These are phyloP conservation scores for Parazoanthus atlanticus DNA, from an alignment of 92 coral and sea anemone species.

Conservation along the genomic window DNA sequence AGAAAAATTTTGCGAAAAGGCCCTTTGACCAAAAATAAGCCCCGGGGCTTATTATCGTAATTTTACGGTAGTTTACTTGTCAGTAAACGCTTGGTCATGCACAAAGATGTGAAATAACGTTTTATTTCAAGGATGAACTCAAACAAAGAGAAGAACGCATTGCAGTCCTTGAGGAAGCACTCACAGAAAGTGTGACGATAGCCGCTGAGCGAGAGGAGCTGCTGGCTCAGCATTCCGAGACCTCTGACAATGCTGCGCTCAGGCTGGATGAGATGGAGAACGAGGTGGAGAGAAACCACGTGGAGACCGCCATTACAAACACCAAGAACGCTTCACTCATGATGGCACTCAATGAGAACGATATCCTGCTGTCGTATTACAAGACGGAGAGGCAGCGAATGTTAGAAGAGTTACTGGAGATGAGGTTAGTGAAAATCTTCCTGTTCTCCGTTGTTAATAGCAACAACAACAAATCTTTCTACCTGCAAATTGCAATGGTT, in stretches of 20 bases:
- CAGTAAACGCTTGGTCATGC: too few relatives aligned
- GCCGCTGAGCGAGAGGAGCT: conserved; percentile 94
- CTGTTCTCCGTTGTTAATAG: neutral
- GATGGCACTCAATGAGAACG: conserved; percentile 91
- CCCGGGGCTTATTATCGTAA: too few relatives aligned
- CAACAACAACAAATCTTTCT: too few relatives aligned
- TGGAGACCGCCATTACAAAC: conserved; percentile 94
- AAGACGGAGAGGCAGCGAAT: conserved; percentile 86
- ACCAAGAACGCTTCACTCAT: conserved; percentile 96
- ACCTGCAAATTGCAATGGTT: neutral
- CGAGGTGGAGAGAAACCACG: conserved; percentile 85
- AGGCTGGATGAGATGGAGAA: conserved; percentile 89
- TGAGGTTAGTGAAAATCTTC: conserved; percentile 71
- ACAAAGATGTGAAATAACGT: too few relatives aligned
- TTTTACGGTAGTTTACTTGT: too few relatives aligned
- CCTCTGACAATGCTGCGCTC: conserved; percentile 74
- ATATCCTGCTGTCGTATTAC: conserved; percentile 87
- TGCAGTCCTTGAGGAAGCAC: conserved; percentile 93
- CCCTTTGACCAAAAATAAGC: too few relatives aligned
- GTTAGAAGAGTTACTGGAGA: conserved; percentile 91
- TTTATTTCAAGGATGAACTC: conserved; percentile 66
- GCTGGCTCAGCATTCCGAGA: conserved; percentile 91
- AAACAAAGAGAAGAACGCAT: conserved; percentile 84
- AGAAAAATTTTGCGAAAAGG: too few relatives aligned
- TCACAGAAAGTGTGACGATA: conserved; percentile 94